Percentiles rank a stretch among this genome's conserved stretches.
phyloP scores from a whole-genome alignment of 1,140 invertebrate species.

The Rhyacophila brunnea region DNA sequence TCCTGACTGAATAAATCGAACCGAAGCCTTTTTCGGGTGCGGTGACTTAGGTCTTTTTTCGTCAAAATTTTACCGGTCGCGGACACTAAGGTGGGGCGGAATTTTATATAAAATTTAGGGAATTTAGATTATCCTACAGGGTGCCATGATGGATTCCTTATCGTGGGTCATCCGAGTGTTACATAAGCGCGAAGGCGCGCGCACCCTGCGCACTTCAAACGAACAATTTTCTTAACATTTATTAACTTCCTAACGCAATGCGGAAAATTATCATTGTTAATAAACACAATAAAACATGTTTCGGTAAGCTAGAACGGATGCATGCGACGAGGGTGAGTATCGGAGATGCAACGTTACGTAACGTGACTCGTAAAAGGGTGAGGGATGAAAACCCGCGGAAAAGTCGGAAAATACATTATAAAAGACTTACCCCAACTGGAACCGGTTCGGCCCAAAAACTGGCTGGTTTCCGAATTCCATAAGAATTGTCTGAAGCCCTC shows the following conservation, averaged over 20 bases:
- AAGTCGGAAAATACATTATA: constrained; percentile 16
- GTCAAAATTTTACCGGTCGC: too few species aligned
- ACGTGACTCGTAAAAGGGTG: not conserved
- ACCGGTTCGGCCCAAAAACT: constrained; percentile 84
- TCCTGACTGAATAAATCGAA: too few species aligned
- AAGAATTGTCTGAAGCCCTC: constrained; percentile 80
- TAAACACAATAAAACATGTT: constrained; percentile 6
- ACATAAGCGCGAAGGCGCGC: constrained; percentile 30
- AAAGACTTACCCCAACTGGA: constrained; percentile 84
- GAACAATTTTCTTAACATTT: constrained; percentile 32
- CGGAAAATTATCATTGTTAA: constrained; percentile 19
- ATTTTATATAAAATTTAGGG: not conserved
- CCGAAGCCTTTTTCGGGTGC: too few species aligned
- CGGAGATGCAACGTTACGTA: not conserved
- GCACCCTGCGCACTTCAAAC: constrained; percentile 23
- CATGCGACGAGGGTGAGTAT: not conserved
- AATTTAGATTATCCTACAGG: not conserved
- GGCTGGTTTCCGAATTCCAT: constrained; percentile 85
- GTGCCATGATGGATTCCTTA: constrained; percentile 2
- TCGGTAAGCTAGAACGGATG: not conserved
- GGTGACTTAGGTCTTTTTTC: too few species aligned
- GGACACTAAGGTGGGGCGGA: not conserved
- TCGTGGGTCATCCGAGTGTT: constrained; percentile 19
- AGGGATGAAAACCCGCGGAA: constrained; percentile 15
- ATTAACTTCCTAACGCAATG: constrained; percentile 30